phyloP scores from a whole-genome alignment of 2,113 vertebrate genomes.

The Nymphicus hollandicus region DNA sequence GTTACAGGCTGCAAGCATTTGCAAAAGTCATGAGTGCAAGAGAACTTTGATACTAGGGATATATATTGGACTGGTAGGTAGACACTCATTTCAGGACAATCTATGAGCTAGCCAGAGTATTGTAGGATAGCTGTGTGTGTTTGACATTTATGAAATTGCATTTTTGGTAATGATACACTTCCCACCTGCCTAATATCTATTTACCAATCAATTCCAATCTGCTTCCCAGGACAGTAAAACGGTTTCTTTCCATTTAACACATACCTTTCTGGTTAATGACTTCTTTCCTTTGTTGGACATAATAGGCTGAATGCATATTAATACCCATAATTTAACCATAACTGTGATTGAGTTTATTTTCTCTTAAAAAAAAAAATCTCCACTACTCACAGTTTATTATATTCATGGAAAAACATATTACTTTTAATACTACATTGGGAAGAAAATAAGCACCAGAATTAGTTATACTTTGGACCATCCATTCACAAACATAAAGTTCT shows the following conservation, averaged over 20 bases:
- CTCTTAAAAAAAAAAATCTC: neutral
- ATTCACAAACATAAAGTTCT: neutral
- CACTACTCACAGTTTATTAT: neutral
- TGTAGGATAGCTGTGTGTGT: neutral
- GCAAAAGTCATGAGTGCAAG: neutral
- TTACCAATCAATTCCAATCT: constrained; percentile 47
- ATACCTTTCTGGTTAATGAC: neutral
- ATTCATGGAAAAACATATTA: neutral
- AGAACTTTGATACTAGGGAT: neutral
- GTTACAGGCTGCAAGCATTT: neutral
- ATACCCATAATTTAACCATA: neutral
- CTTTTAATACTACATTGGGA: neutral
- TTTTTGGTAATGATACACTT: constrained; percentile 47
- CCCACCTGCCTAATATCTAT: neutral
- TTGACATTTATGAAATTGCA: constrained; percentile 42
- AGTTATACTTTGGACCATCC: neutral
- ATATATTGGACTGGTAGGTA: neutral
- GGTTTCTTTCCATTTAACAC: neutral
- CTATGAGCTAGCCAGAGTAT: neutral
- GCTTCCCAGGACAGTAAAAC: neutral
- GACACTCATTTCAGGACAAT: neutral
- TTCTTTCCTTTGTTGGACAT: neutral
- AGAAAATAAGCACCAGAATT: neutral
- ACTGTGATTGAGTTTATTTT: neutral
- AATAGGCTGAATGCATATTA: neutral